Evolutionary conservation across 2,113 vertebrate genomes (phyloP).

Genomic region (Chionis minor): DNA sequence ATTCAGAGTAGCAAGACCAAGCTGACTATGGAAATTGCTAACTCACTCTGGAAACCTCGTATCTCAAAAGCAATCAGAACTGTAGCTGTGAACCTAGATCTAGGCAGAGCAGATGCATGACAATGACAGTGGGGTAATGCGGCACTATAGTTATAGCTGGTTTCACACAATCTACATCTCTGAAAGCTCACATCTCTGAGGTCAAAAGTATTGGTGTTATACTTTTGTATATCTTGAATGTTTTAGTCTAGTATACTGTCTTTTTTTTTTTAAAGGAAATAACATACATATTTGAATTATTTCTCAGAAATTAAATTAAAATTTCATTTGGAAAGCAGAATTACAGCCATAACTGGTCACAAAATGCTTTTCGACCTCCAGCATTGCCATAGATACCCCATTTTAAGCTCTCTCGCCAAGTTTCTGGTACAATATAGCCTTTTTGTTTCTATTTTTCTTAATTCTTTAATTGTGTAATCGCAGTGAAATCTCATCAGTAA

Average conservation of each 20-base stretch:
- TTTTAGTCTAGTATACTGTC: not conserved
- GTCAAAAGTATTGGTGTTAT: not conserved
- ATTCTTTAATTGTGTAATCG: not conserved
- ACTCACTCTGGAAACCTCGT: not conserved
- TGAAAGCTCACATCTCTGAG: not conserved
- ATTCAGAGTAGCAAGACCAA: not conserved
- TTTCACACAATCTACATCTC: not conserved
- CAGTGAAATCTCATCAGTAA: not conserved
- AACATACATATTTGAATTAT: not conserved
- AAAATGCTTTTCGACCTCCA: not conserved
- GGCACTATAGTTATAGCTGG: not conserved
- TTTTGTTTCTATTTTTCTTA: not conserved
- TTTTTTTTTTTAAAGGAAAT: not conserved
- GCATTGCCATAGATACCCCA: not conserved
- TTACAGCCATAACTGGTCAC: not conserved
- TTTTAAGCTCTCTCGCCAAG: not conserved
- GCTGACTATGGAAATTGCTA: slow-evolving; percentile 18
- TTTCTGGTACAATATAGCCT: not conserved
- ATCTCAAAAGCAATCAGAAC: slow-evolving; percentile 35
- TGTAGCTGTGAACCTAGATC: not conserved
- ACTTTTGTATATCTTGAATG: not conserved
- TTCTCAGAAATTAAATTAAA: not conserved
- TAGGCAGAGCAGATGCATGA: not conserved
- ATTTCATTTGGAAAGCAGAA: not conserved
- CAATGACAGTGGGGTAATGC: not conserved